phyloP scores from a whole-genome alignment of 2,888 invertebrate species.

The Kryphioiulus occultus region DNA sequence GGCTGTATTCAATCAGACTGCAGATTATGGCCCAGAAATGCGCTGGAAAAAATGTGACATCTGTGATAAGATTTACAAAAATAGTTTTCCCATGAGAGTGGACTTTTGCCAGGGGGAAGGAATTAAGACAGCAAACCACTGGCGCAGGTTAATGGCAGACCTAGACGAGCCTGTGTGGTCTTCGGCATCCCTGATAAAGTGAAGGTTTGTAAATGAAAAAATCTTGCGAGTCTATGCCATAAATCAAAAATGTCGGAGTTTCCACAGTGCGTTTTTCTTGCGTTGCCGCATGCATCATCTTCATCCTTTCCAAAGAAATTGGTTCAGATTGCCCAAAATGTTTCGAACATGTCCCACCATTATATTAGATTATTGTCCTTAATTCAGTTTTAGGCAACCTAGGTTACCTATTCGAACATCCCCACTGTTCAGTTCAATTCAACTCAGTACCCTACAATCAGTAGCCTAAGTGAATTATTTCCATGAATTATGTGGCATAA shows the following conservation, averaged over 20 bases:
- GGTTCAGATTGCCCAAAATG: no score
- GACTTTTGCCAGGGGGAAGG: neutral
- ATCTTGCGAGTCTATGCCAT: neutral
- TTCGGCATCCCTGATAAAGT: neutral
- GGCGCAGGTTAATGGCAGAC: slow-evolving; percentile 15
- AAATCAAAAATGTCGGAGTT: neutral
- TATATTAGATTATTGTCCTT: no score
- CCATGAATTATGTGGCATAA: no score
- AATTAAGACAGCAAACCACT: neutral
- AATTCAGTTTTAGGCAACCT: no score
- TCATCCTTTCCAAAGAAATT: no score
- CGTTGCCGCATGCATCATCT: neutral
- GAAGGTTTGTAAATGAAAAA: neutral
- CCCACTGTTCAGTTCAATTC: no score
- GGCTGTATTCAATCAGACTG: neutral
- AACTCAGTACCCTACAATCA: no score
- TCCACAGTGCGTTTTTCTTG: neutral
- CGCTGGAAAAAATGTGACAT: neutral
- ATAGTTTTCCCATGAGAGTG: neutral
- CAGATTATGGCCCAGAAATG: neutral
- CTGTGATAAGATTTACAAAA: neutral
- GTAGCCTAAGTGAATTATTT: no score
- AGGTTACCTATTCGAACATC: no score
- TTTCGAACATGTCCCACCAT: no score
- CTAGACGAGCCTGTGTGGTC: slow-evolving; percentile 1